Evolutionary conservation across 1,140 invertebrate species (phyloP).

Genomic region (Elysia chlorotica): DNA sequence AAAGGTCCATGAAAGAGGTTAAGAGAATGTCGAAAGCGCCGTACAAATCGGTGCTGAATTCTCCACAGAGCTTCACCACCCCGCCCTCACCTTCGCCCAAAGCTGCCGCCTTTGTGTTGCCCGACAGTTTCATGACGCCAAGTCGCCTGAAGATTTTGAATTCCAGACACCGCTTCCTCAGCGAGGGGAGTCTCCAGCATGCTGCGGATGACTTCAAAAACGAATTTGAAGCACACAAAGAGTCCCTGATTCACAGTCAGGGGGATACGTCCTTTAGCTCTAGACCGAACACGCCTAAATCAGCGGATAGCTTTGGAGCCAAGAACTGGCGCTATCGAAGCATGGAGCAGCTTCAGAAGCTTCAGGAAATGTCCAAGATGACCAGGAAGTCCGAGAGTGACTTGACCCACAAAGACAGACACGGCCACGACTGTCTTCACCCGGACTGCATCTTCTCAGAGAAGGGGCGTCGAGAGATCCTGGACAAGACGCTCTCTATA

Average conservation of each 20-base stretch:
- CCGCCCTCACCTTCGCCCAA: constrained; percentile 21
- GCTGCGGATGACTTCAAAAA: constrained; percentile 21
- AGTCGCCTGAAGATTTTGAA: constrained; percentile 40
- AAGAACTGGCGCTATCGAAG: constrained; percentile 23
- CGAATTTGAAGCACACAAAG: constrained; percentile 35
- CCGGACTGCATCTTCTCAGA: constrained; percentile 53
- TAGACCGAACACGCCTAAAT: constrained; percentile 20
- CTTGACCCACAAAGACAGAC: constrained; percentile 26
- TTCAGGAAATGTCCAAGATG: constrained; percentile 23
- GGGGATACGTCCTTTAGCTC: constrained; percentile 7
- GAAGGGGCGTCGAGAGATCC: constrained; percentile 40
- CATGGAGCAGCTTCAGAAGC: constrained; percentile 32
- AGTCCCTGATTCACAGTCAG: background rate
- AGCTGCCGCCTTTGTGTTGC: constrained; percentile 26
- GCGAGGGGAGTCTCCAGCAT: constrained; percentile 45
- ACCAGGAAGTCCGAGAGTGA: constrained; percentile 14
- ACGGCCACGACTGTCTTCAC: constrained; percentile 41
- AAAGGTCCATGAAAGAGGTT: constrained; percentile 28
- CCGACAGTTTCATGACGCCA: constrained; percentile 22
- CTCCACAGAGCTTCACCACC: constrained; percentile 15
- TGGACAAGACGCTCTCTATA: constrained; percentile 46
- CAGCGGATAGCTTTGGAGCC: too few species aligned
- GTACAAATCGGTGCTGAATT: constrained; percentile 22
- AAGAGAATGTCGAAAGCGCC: constrained; percentile 21
- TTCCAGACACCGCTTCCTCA: constrained; percentile 43